These are phyloP conservation scores for Drosophila biarmipes DNA, from an alignment of 1,140 invertebrate species.

Conservation along the genomic window DNA sequence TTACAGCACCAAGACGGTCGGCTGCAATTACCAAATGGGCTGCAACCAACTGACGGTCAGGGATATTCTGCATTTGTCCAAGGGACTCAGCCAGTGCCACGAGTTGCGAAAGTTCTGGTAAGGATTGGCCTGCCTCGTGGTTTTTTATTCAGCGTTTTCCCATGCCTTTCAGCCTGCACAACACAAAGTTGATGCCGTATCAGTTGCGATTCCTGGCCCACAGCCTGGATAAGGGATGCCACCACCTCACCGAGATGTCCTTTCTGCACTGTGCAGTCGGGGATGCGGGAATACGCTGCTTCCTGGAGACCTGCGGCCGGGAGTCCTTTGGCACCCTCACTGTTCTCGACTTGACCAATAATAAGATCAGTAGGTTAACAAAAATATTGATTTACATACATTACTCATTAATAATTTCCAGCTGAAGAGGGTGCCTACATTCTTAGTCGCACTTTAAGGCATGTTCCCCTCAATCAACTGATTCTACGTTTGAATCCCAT, in stretches of 20 bases:
- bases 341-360: slow-evolving; percentile 80
- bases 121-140: slow-evolving; percentile 3
- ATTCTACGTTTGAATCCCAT: slow-evolving; percentile 80
- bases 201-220: slow-evolving; percentile 74
- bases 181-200: slow-evolving; percentile 74
- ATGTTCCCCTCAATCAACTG: slow-evolving; percentile 59
- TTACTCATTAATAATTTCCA: slow-evolving; percentile 1
- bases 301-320: slow-evolving; percentile 71
- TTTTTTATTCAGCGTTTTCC: too few relatives aligned
- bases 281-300: slow-evolving; percentile 79
- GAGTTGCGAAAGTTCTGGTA: slow-evolving; percentile 78
- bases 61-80: slow-evolving; percentile 67
- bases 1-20: slow-evolving; percentile 80
- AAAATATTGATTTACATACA: background rate
- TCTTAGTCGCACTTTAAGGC: slow-evolving; percentile 61
- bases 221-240: slow-evolving; percentile 78
- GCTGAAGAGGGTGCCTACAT: slow-evolving; percentile 80
- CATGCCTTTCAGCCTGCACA: slow-evolving; percentile 66
- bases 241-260: slow-evolving; percentile 68
- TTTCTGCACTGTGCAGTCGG: slow-evolving; percentile 78
- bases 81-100: slow-evolving; percentile 74
- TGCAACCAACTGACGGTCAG: slow-evolving; percentile 76
- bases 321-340: slow-evolving; percentile 77
- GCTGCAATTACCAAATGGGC: slow-evolving; percentile 78
- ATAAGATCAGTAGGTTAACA: slow-evolving; percentile 73